Evolutionary conservation across 2,113 vertebrate species (phyloP).

Genomic region (Capreolus pygargus): DNA sequence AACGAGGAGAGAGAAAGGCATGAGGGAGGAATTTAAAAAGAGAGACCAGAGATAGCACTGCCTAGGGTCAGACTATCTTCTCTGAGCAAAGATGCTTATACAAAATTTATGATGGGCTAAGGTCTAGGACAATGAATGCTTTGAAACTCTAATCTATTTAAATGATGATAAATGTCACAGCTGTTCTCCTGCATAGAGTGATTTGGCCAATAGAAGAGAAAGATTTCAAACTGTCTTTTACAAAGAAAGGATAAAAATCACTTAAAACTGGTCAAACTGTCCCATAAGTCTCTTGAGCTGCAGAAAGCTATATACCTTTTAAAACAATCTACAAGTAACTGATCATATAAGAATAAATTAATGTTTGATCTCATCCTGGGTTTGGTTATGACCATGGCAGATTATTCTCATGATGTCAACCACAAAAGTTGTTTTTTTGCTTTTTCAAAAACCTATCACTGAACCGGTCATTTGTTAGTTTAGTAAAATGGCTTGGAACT

Average conservation of each 20-base stretch:
- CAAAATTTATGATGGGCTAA: constrained; percentile 65
- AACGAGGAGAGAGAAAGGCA: neutral
- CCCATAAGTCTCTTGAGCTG: constrained; percentile 32
- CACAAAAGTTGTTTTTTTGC: neutral
- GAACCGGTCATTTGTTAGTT: neutral
- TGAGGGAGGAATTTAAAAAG: constrained; percentile 31
- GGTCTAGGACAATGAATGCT: constrained; percentile 56
- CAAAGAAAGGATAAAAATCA: constrained; percentile 63
- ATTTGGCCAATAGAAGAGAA: constrained; percentile 60
- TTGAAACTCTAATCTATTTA: constrained; percentile 69
- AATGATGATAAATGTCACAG: constrained; percentile 73
- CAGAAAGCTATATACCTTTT: constrained; percentile 46
- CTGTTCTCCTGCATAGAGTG: constrained; percentile 47
- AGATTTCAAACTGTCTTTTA: constrained; percentile 64
- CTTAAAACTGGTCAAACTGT: constrained; percentile 49
- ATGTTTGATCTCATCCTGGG: neutral
- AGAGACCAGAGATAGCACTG: neutral
- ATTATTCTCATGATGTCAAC: neutral
- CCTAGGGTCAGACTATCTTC: constrained; percentile 53
- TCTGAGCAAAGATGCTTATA: constrained; percentile 58
- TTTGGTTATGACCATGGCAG: neutral
- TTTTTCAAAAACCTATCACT: neutral
- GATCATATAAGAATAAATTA: neutral
- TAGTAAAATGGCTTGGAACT: neutral
- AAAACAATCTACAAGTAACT: constrained; percentile 44